Evolutionary conservation across 2,888 invertebrate genomes (phyloP), one percentile per base, ranked within the genome.

Genomic region (Cordylochernes scorpioides): DNA sequence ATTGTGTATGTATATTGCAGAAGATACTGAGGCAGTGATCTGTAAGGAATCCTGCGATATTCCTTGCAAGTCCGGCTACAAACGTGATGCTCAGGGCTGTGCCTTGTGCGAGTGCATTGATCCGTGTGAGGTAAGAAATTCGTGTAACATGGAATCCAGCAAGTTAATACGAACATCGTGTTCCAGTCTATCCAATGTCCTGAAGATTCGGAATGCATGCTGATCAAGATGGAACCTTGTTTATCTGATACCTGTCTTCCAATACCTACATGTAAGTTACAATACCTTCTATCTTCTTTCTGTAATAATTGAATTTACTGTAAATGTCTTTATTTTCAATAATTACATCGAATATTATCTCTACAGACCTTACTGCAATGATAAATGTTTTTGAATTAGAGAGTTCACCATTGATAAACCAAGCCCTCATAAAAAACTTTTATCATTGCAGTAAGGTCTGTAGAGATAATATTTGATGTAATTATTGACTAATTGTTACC

Each of bases 101-200:
- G 68, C 71, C 1, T 73, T 70, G 1, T 78, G 78, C 48, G 74
- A 75, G 49, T 78, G 78, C 47, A 71, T 74, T 28, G 68, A 77
- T 47, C 75, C 77, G 1, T 78, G 77, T 45, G 70, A 71, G 33
- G 35, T 35, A 15, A 29, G 25, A 17, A 22, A 24, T 24, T 24
- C n/a, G 10, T 12, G 14, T 13, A 10, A 8, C 14, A 12, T 25
- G 4, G 14, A 13, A 8, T 12, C 6, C n/a, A 4, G 4, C n/a
- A 4, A 25, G 15, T 12, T n/a, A 25, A 2, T 7, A 25, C 22
- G 12, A 31, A 9, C 22, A 21, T 24, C 9, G 19, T 13, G 10
- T 24, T 33, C 15, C 19, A 38, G 38, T 71, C 72, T 18, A 73
- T 64, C 29, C 32, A 37, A 14, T 51, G 52, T 37, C 48, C 49